Base-by-base conservation (phyloP, 2,888 invertebrate species). In the Heliconius erato region DNA sequence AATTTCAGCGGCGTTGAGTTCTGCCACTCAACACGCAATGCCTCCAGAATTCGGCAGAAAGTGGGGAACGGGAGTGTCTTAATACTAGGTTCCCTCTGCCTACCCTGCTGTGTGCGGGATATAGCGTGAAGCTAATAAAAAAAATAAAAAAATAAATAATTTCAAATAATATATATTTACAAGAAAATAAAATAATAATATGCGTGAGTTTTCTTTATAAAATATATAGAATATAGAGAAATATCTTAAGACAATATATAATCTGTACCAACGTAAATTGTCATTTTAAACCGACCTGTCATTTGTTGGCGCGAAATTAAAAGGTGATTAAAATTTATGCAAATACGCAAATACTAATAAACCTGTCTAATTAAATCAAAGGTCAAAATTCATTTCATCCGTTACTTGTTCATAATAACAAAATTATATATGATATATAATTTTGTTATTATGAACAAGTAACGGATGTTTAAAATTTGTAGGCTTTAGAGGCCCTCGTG, bases 281-380 rank as follows among this genome's bases (percentile, higher is more conserved):
- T 79, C 79, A 78, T 82, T 83, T 71, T 84, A 85, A 85, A 83
- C 82, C 32, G 68, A 63, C 74, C 68, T 67, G 79, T 65, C 82
- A 80, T 40, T 71, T 59, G 76, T 71, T 35, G 68, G 78, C 83
- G 72, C 78, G 26, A 54, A 74, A 68, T 84, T 84, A 77, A 79
- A 84, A 85, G 78, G 68, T 85, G 83, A 86, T 85, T 85, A 84
- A 81, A 84, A 84, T 81, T 72, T 81, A 54, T 74, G 79, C 85
- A 80, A 79, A 79, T 84, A 79, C 44, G 81, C 82, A 79, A 83
- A 84, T 83, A 80, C 84, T 85, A 85, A 86, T 84, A 79, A 71
- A 23, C 68, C 65, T 74, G 49, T 49, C 16, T 49, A 74, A 54
- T 77, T 74, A 69, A 74, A 44, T 65, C 69, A 28, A n/a, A 44